Conservation (phyloP, 1,140 invertebrate genomes). For the Solenopsis fugax region DNA sequence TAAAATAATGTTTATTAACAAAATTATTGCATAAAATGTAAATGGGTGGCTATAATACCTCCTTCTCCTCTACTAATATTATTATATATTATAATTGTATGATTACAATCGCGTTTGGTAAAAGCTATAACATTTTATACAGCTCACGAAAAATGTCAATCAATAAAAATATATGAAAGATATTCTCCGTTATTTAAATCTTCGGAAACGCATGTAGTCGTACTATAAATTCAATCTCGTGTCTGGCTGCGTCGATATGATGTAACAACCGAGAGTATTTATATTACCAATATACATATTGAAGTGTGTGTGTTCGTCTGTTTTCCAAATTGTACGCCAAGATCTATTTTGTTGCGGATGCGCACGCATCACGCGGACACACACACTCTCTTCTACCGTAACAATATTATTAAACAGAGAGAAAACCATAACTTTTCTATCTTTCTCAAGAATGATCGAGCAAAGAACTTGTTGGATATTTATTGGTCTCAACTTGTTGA, state of each 20-base stretch:
- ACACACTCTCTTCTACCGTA: not conserved
- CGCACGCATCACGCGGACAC: not conserved
- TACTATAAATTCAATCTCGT: slow-evolving; percentile 56
- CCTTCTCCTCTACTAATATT: not conserved
- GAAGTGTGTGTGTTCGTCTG: slow-evolving; percentile 20
- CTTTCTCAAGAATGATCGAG: not conserved
- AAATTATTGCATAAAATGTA: too few relatives aligned
- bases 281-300: slow-evolving; percentile 48
- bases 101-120: not conserved
- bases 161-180: slow-evolving; percentile 14
- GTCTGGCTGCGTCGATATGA: slow-evolving; percentile 37
- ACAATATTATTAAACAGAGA: not conserved
- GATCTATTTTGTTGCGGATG: not conserved
- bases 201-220: slow-evolving; percentile 14
- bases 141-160: not conserved
- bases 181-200: slow-evolving; percentile 44
- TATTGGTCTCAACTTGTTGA: not conserved
- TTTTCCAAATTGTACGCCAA: slow-evolving; percentile 34
- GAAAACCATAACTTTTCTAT: not conserved
- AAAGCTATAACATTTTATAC: not conserved
- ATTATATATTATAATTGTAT: not conserved
- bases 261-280: slow-evolving; percentile 53
- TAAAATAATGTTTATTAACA: too few relatives aligned
- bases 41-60: too few relatives aligned
- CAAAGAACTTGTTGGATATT: not conserved